Percentiles rank a stretch among this genome's conserved stretches.
Conservation (phyloP, 2,113 vertebrate genomes). For the Strigops habroptila region DNA sequence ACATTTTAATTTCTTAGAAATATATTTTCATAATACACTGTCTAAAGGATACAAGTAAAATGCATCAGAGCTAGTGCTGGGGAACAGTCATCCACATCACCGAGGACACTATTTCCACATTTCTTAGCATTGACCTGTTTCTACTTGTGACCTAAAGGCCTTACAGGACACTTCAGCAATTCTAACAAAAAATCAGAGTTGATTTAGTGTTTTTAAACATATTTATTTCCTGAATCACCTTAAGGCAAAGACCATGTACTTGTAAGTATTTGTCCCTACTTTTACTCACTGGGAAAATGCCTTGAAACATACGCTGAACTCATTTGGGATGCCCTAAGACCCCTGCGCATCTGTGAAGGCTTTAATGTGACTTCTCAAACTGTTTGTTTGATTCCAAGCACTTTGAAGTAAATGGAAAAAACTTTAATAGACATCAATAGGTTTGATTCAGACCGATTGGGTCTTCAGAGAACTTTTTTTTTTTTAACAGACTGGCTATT, state of each 20-base stretch:
- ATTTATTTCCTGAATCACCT: neutral
- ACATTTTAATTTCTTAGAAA: neutral
- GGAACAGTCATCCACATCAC: neutral
- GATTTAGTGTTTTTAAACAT: neutral
- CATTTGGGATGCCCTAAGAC: neutral
- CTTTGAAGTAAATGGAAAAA: conserved; percentile 35
- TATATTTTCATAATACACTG: neutral
- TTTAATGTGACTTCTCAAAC: neutral
- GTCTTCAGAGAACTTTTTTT: neutral
- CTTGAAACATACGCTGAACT: neutral
- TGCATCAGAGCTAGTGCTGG: neutral
- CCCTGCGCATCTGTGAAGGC: neutral
- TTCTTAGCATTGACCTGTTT: neutral
- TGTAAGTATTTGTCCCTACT: neutral
- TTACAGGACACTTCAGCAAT: neutral
- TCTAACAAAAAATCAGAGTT: neutral
- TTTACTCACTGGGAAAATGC: neutral
- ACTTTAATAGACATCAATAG: neutral
- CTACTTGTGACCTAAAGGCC: neutral
- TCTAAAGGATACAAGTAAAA: neutral
- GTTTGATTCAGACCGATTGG: neutral
- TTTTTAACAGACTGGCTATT: neutral
- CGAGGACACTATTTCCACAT: neutral
- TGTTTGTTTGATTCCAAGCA: neutral
- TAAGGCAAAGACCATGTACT: neutral